Base-by-base conservation (phyloP, 2,888 invertebrate species). In the Diarsia dahlii region DNA sequence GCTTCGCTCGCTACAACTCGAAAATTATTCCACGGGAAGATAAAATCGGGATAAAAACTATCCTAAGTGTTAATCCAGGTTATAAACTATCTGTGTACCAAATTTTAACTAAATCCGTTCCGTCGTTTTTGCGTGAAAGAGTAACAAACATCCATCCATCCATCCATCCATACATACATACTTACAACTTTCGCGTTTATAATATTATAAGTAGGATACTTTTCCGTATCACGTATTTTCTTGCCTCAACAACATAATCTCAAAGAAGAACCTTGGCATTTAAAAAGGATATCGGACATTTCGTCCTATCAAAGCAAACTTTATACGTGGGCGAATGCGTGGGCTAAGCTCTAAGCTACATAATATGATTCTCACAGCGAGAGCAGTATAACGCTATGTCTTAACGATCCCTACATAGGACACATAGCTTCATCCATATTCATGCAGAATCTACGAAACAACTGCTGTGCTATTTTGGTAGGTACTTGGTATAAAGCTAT, bases 381-480 rank as follows among this genome's bases (percentile, higher is more conserved):
- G 28, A 28, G 28, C 28, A 2, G 28, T 28, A 28, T 39, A 39
- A 39, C n/a, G 15, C 46, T 13, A 18, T 15, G 52, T 52, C 84
- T 71, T 64, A 83, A 64, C 50, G 46, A 71, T 63, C 50, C 52
- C 56, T 65, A 58, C 28, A 58, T n/a, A 67, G 45, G 45, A 52
- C 34, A 18, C 64, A 45, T 52, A 8, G 52, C 52, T 58, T 63
- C 63, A 83, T 80, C 10, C 52, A 83, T 80, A 79, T 83, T 83
- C 80, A 80, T 83, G 72, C 39, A 34, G 9, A 46, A 34, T 46
- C 58, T 63, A 79, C 15, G 18, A n/a, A 58, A 58, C 15, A 28
- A 45, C 15, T 50, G n/a, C 39, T 58, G 10, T 8, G 56, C 52
- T 56, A 63, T 80, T 70, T 46, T 71, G 50, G 28, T 82, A 28